Conservation (phyloP, 2,113 vertebrate genomes). For the Corythaeola cristata region DNA sequence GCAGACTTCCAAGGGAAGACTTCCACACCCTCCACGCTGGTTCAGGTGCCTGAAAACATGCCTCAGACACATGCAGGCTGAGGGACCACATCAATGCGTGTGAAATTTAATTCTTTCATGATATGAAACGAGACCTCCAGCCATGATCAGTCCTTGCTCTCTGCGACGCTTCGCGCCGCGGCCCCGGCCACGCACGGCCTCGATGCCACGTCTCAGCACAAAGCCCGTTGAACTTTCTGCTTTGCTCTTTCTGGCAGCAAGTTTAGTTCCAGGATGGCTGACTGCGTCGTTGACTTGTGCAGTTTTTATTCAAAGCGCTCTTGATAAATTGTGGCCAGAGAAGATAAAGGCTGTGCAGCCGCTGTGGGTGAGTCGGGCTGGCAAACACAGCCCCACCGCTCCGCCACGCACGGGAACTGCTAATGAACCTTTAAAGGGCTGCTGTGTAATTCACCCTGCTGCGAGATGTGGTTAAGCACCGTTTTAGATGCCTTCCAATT, state of each 20-base stretch:
- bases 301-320: neutral
- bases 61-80: rapidly evolving
- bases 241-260: neutral
- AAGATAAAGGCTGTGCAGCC: neutral
- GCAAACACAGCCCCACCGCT: rapidly evolving
- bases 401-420: neutral
- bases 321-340: neutral
- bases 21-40: rapidly evolving
- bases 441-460: rapidly evolving
- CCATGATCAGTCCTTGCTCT: rapidly evolving
- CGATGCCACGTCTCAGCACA: rapidly evolving
- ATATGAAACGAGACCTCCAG: rapidly evolving
- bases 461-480: neutral
- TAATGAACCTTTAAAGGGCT: neutral
- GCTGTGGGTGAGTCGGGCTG: rapidly evolving
- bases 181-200: rapidly evolving
- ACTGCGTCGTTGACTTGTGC: rapidly evolving
- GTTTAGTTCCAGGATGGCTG: rapidly evolving
- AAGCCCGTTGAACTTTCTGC: rapidly evolving
- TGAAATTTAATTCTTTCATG: neutral
- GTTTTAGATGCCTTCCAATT: neutral
- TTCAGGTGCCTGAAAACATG: rapidly evolving
- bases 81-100: rapidly evolving
- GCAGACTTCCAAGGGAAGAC: neutral
- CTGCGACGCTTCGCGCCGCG: rapidly evolving